Evolutionary conservation across 2,797 vertebrate genomes (phyloP).

Genomic region (Cirrhinus mrigala): DNA sequence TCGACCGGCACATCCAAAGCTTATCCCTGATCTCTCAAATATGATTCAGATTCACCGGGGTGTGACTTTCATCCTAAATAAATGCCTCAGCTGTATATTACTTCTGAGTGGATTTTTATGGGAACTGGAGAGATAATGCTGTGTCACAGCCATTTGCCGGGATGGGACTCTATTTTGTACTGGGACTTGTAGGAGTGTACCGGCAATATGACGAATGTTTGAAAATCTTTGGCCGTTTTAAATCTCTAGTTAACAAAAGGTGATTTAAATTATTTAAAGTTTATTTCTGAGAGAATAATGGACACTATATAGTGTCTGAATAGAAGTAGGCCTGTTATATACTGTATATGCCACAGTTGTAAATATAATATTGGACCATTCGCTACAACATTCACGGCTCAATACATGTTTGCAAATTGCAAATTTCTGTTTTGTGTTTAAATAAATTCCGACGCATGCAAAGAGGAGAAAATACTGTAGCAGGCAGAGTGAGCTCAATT

Average conservation of each 20-base stretch:
- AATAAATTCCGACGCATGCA: too few species aligned
- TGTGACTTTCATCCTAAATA: conserved; percentile 55
- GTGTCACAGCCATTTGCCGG: not conserved
- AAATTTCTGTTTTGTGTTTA: too few species aligned
- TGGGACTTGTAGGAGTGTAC: not conserved
- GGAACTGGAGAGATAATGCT: conserved; percentile 33
- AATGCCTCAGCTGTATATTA: conserved; percentile 46
- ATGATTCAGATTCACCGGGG: conserved; percentile 51
- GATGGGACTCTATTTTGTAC: conserved; percentile 7
- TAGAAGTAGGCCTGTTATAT: too few species aligned
- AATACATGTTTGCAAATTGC: too few species aligned
- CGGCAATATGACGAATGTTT: not conserved
- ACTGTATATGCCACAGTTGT: too few species aligned
- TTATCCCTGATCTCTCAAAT: conserved; percentile 51
- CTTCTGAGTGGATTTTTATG: conserved; percentile 39
- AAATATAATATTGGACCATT: too few species aligned
- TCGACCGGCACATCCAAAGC: conserved; percentile 12
- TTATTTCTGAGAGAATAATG: not conserved
- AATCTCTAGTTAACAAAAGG: not conserved
- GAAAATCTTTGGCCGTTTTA: not conserved
- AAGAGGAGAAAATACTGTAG: too few species aligned
- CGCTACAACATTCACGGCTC: too few species aligned
- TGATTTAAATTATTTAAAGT: not conserved
- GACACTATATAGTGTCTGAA: not conserved
- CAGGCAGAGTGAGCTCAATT: too few species aligned